Conservation (phyloP, 1,140 invertebrate genomes). For the Diprion similis region DNA sequence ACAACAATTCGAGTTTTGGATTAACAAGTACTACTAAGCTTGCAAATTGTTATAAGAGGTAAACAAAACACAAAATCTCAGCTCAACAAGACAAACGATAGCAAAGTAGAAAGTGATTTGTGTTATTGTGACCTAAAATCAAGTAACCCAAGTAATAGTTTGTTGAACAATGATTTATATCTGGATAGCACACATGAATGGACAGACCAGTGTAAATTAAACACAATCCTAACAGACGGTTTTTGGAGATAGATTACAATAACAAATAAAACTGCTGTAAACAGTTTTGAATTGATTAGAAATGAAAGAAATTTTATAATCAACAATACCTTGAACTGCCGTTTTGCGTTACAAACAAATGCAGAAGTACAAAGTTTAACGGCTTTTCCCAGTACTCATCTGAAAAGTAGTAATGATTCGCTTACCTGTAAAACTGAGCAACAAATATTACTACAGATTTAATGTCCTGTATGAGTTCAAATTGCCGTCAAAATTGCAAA, state of each 20-base stretch:
- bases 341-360: neutral
- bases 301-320: conserved; percentile 30
- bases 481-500: neutral
- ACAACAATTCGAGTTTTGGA: neutral
- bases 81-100: neutral
- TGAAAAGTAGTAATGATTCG: neutral
- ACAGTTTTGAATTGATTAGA: conserved; percentile 20
- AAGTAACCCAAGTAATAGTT: neutral
- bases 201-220: conserved; percentile 1
- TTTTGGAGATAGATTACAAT: neutral
- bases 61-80: neutral
- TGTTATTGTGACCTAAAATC: conserved; percentile 3
- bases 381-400: neutral
- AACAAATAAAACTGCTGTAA: neutral
- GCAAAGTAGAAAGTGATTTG: neutral
- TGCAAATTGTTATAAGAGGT: neutral
- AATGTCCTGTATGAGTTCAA: neutral
- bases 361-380: neutral
- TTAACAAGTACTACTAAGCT: neutral
- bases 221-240: neutral
- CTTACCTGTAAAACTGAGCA: neutral
- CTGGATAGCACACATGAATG: too few species aligned
- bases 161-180: neutral
- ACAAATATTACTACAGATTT: neutral
- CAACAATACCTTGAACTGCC: neutral